Base-by-base conservation (phyloP, 2,113 vertebrate species). In the Cololabis saira region DNA sequence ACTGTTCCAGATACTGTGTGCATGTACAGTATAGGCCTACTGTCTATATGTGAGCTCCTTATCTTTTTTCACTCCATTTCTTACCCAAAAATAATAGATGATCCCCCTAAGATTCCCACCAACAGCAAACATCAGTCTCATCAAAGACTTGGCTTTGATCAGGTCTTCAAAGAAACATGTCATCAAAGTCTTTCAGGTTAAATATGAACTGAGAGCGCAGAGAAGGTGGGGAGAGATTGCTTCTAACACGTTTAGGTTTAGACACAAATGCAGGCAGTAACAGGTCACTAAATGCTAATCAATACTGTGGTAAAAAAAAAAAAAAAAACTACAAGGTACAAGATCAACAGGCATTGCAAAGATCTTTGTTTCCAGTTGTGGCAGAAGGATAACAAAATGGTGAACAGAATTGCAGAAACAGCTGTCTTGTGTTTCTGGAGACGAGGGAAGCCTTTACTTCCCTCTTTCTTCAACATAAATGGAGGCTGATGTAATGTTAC, bases 241-340 rank as follows among this genome's bases (percentile, higher is more conserved):
- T 52, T 64, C 57, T 67, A 63, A 81, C 17, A 24, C 65, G 86
- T 84, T 57, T 77, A 70, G 74, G 87, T 83, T 80, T 80, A 11
- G 24, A 54, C 67, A 65, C 60, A 72, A 68, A 80, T 63, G 73
- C 58, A 70, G 74, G 70, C 72, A 60, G 70, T 80, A 89, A 71
- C 74, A 60, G 81, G 82, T 90, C 79, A 68, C 83, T 89, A 87
- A 93, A 91, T 81, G 87, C 84, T 90, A 82, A 89, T 92, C 91
- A 86, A 71, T 42, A 27, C 71, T 52, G 47, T 71, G 61, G 76
- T 53, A 50, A 58, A 67, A 44, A 65, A 54, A 51, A 16, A 22
- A 33, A 50, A 58, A 67, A 44, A 65, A 54, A 51, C 17, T 24
- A 33, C 17, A 63, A 41, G 41, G 21, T 48, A 48, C 19, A 47